These are phyloP conservation scores for Athene noctua DNA, from an alignment of 2,113 vertebrate species.

Conservation along the genomic window DNA sequence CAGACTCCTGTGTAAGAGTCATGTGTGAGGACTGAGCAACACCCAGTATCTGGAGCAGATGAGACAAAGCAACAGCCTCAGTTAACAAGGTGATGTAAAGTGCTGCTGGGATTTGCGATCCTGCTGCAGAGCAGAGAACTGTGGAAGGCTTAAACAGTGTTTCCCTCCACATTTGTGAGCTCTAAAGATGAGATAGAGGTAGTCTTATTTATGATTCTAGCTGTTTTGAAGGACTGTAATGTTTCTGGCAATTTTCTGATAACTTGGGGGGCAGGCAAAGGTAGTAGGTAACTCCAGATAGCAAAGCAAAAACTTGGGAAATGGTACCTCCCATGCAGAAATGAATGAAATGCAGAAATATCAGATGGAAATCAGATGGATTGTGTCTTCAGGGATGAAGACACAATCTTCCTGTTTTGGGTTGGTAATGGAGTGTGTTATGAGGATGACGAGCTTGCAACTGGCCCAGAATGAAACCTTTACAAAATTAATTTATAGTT, in stretches of 20 bases:
- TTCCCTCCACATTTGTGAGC: neutral
- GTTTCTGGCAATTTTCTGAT: neutral
- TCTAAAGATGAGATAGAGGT: neutral
- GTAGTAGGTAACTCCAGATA: neutral
- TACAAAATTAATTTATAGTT: neutral
- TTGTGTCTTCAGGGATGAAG: neutral
- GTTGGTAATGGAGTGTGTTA: neutral
- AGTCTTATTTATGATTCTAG: neutral
- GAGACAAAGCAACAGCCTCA: neutral
- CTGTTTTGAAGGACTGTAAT: neutral
- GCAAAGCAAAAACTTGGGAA: neutral
- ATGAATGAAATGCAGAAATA: neutral
- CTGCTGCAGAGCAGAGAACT: neutral
- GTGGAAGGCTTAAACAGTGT: neutral
- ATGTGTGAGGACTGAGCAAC: neutral
- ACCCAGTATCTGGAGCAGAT: rapidly evolving
- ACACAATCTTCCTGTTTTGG: neutral
- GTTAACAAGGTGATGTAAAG: no score
- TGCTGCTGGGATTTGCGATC: neutral
- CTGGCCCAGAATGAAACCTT: neutral
- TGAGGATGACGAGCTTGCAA: neutral
- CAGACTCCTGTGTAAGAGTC: neutral
- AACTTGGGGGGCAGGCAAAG: neutral
- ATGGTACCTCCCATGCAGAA: neutral
- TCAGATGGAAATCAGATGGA: neutral